Base-by-base conservation (phyloP, 2,888 invertebrate genomes). In the Schizaphis graminum region DNA sequence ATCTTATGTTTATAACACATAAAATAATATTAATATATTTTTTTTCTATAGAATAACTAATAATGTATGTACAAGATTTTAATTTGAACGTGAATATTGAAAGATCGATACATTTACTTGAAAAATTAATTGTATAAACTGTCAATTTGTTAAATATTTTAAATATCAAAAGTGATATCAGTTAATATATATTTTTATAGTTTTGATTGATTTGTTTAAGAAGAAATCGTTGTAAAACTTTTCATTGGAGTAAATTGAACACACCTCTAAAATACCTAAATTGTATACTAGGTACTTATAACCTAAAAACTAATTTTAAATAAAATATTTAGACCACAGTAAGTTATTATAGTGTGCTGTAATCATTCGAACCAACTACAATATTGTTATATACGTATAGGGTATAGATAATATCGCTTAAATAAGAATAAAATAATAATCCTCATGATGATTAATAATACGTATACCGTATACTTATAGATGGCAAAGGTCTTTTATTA, bases 401-500 rank as follows among this genome's bases (percentile, higher is more conserved):
- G 41, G n/a, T 21, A 77, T 77, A 61, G 11, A 61, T 61, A 77
- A 77, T 77, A 77, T 41, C 77, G 35, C 77, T 35, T 77, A 77
- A 24, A 35, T 77, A 35, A 77, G 77, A 77, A 77, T 35, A 77
- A 77, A 5, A 26, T 85, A 44, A 85, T 85, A 85, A 44, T 85
- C 13, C 44, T 44, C 13, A 26, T 4, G 44, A 85, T 85, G 85
- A 85, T 5, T 85, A 85, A 85, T 44, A 85, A 85, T 85, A 85
- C 2, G 21, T 41, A 41, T 44, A 41, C 44, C 2, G 21, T 41
- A 41, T 44, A 41, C 44, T 85, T 35, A 85, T 44, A 28, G 13
- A 85, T 85, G 44, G 85, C 44, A 85, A 85, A 85, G 85, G 85
- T 85, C 85, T 85, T 44, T 28, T 44, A 85, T 85, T 85, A 85